Evolutionary conservation across 2,113 vertebrate genomes (phyloP).

Genomic region (Syngnathus typhle): DNA sequence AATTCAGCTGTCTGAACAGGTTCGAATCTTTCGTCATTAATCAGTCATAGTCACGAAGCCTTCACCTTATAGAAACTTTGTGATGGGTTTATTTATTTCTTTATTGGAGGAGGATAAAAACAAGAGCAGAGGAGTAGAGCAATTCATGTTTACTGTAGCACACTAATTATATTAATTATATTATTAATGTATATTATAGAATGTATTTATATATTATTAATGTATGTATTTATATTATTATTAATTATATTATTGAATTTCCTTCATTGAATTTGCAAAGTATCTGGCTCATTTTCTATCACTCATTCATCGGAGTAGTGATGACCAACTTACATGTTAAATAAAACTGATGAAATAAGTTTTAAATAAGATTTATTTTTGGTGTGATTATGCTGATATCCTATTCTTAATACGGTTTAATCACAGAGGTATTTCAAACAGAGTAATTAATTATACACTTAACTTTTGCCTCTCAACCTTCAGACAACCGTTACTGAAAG

Average conservation of each 20-base stretch:
- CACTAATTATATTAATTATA: background rate
- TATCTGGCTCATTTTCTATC: background rate
- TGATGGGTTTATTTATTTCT: too few species aligned
- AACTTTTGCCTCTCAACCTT: background rate
- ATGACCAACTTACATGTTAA: background rate
- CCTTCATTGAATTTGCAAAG: too few species aligned
- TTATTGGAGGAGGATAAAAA: background rate
- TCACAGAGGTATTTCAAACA: too few species aligned
- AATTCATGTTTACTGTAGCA: background rate
- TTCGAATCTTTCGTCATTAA: slow-evolving; percentile 11
- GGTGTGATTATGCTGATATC: too few species aligned
- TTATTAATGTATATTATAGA: background rate
- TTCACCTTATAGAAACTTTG: background rate
- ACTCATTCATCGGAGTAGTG: background rate
- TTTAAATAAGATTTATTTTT: background rate
- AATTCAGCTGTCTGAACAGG: slow-evolving; percentile 22
- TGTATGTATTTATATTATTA: too few species aligned
- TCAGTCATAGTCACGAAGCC: background rate
- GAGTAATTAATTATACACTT: too few species aligned
- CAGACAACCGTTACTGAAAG: background rate
- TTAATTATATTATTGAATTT: background rate
- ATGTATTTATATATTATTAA: too few species aligned
- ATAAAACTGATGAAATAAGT: background rate
- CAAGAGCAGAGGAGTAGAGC: background rate
- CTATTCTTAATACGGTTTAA: too few species aligned